Conservation (phyloP, 1,140 invertebrate genomes). For the Eumeta japonica region DNA sequence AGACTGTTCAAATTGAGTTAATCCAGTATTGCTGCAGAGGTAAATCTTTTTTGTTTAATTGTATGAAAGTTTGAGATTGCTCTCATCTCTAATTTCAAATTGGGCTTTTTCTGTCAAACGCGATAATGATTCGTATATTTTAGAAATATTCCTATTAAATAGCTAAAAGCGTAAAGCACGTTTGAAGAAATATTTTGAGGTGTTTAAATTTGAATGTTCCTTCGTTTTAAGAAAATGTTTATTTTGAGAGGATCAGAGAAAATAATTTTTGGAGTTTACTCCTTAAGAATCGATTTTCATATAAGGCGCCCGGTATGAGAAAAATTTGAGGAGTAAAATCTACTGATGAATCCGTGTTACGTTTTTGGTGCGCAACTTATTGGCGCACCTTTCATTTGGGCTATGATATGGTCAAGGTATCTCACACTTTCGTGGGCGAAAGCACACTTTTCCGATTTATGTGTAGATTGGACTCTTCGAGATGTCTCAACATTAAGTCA, state of each 20-base stretch:
- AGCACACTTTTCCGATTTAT: not conserved
- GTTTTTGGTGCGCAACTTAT: too few species aligned
- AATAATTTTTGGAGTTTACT: conserved; percentile 2
- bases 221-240: not conserved
- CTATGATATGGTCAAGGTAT: conserved; percentile 2
- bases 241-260: not conserved
- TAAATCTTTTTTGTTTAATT: not conserved
- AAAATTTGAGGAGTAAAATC: too few species aligned
- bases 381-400: too few species aligned
- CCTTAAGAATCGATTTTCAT: too few species aligned
- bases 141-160: conserved; percentile 30
- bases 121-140: conserved; percentile 27
- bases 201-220: conserved; percentile 6
- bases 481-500: not conserved
- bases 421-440: not conserved
- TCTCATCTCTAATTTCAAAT: conserved; percentile 16
- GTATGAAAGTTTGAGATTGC: not conserved
- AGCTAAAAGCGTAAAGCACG: conserved; percentile 24
- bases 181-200: conserved; percentile 13
- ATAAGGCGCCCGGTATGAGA: too few species aligned
- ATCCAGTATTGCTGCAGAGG: conserved; percentile 2
- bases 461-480: not conserved
- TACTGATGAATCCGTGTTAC: too few species aligned
- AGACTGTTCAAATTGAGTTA: conserved; percentile 8
- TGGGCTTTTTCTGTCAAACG: conserved; percentile 22